Base-by-base conservation (phyloP, 2,888 invertebrate genomes). In the Tetheella fluctuosa region DNA sequence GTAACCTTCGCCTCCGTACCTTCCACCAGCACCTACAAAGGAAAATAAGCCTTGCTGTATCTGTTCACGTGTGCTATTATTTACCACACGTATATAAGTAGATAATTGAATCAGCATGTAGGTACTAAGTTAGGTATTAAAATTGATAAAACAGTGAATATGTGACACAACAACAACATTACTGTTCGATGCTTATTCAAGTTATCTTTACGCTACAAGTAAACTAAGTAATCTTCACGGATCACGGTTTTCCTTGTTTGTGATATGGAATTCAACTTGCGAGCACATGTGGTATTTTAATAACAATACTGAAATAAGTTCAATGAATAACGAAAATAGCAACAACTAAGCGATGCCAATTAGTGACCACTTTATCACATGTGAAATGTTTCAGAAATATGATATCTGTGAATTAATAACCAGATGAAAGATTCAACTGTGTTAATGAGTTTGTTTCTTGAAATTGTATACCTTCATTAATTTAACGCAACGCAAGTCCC, bases 1-100 rank as follows among this genome's bases (percentile, higher is more conserved):
- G 79, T 91, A 94, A 60, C 89, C 89, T 61, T 90, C 94, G 71
- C 88, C 93, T 64, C 90, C 83, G 79, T 91, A 92, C 72, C 91
- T 78, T 34, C 89, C 91, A 34, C 91, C 90, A 12, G 83, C 84
- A 70, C 88, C 90, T 90, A 75, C 34, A 62, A 69, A 12, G 60
- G 53, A 58, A 57, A 17, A 52, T 25, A 30, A 48, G 20, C 48
- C 10, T 20, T 48, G 1, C 7, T n/a, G 10, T 39, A 15, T 4
- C 15, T 37, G 13, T 37, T 37, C 13, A 3, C 13, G 2, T 15
- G 15, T 15, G 37, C 13, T 3, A 13, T 2, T 37, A 10, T 34
- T 34, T 34, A 2, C 15, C n/a, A 34, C 34, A 34, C 34, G 34
- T 34, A 4, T 25, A 13, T 13, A 13, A 2, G 34, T 39, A 37